Percentiles rank a stretch among this genome's conserved stretches.
phyloP scores from a whole-genome alignment of 2,113 vertebrate genomes.

The Syrrhaptes paradoxus region DNA sequence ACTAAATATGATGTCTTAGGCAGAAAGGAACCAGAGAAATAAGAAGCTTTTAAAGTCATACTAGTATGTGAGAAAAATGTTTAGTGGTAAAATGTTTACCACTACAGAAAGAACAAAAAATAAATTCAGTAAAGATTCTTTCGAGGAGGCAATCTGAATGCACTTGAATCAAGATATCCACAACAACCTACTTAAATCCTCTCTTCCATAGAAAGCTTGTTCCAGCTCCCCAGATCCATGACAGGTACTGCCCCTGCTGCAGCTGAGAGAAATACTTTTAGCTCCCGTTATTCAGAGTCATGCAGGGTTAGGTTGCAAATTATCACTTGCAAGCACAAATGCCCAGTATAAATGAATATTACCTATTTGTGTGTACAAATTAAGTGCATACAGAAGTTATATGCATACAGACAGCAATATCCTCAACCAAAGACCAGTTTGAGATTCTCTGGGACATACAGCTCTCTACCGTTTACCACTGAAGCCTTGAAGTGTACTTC shows the following conservation, averaged over 20 bases:
- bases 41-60: not conserved
- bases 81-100: not conserved
- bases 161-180: not conserved
- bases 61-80: not conserved
- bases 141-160: not conserved
- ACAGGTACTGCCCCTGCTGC: not conserved
- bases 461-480: not conserved
- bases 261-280: not conserved
- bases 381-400: not conserved
- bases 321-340: not conserved
- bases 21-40: not conserved
- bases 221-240: not conserved
- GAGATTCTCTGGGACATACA: not conserved
- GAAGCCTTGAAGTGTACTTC: not conserved
- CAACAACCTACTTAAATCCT: not conserved
- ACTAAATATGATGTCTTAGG: not conserved
- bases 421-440: not conserved
- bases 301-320: not conserved
- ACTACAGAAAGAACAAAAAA: not conserved
- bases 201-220: not conserved
- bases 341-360: not conserved
- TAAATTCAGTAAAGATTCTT: not conserved
- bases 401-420: fast-evolving
- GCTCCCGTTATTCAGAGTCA: fast-evolving
- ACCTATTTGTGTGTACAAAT: not conserved